Conservation (phyloP, 1,140 invertebrate genomes). For the Sinonovacula constricta region DNA sequence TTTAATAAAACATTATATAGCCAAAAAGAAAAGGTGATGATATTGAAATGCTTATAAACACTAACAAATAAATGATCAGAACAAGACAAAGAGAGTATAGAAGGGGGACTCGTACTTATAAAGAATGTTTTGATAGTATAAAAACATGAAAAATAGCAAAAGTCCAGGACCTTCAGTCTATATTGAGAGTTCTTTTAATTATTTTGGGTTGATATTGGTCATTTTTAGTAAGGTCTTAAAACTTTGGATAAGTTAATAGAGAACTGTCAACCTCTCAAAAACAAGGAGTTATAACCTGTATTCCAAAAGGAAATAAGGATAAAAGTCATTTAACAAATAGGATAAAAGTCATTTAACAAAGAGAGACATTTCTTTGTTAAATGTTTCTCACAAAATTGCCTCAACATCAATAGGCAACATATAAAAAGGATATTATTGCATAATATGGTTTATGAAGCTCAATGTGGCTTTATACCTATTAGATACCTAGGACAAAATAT, state of each 20-base stretch:
- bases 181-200: neutral
- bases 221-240: neutral
- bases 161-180: neutral
- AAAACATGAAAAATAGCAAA: neutral
- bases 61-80: neutral
- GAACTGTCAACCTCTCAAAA: neutral
- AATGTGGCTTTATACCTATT: neutral
- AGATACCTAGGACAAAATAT: neutral
- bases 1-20: neutral
- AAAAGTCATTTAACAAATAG: neutral
- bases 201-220: neutral
- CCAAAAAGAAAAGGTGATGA: neutral
- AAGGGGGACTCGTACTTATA: neutral
- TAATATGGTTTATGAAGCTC: neutral
- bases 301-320: neutral
- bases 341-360: too few species aligned
- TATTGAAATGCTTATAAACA: neutral
- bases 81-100: neutral
- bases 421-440: neutral
- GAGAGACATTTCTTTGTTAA: neutral
- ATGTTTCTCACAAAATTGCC: neutral
- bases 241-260: neutral
- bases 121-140: neutral
- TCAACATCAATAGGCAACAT: neutral
- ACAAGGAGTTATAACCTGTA: neutral